A percentile compares a stretch with the other conserved stretches of the same genome.
Evolutionary conservation across 2,113 vertebrate species (phyloP).

Genomic region (Odocoileus hemionus): DNA sequence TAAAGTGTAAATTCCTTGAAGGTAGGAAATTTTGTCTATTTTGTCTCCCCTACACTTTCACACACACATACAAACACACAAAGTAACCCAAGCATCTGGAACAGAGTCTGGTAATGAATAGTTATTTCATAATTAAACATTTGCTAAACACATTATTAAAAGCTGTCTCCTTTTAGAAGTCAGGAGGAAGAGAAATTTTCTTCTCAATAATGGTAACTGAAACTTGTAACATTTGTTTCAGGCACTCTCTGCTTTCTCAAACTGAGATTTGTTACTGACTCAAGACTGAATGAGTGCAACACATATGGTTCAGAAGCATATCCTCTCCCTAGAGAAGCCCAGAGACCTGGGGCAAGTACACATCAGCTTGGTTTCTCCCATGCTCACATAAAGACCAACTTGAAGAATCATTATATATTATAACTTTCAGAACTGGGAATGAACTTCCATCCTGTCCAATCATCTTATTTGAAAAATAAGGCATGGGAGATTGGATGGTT

Average conservation of each 20-base stretch:
- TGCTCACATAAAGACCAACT: not conserved
- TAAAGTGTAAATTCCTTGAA: not conserved
- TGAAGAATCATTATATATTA: not conserved
- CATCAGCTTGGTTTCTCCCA: not conserved
- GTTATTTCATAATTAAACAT: not conserved
- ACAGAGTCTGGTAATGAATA: not conserved
- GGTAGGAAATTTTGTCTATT: not conserved
- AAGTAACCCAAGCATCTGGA: not conserved
- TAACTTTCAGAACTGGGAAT: conserved; percentile 8
- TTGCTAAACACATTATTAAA: not conserved
- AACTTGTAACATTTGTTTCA: not conserved
- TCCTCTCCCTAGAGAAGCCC: not conserved
- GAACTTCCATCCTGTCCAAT: not conserved
- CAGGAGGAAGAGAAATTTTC: not conserved
- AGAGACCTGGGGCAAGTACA: not conserved
- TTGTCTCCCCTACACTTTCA: not conserved
- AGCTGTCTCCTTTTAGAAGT: not conserved
- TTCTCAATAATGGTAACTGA: not conserved
- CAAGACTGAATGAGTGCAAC: not conserved
- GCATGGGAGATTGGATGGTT: not conserved
- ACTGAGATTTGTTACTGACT: not conserved
- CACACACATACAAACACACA: not conserved
- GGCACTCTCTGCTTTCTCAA: not conserved
- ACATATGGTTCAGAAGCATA: not conserved
- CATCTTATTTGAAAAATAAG: conserved; percentile 46